A percentile compares a stretch with the other conserved stretches of the same genome.
phyloP scores from a whole-genome alignment of 1,140 invertebrate species.

The Adelges cooleyi region DNA sequence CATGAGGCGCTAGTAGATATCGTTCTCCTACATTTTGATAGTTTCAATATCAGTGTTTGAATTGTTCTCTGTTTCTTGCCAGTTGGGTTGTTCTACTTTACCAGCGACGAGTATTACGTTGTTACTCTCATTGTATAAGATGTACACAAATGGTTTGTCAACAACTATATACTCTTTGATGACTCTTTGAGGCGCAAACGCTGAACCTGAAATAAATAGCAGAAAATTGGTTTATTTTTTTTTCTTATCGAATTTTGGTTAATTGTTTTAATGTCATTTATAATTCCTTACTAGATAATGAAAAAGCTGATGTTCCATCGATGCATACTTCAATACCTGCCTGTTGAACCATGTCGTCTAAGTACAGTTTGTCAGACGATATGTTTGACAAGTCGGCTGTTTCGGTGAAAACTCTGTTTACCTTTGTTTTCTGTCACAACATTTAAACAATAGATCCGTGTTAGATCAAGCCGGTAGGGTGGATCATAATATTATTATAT shows the following conservation, averaged over 20 bases:
- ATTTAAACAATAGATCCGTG: neutral
- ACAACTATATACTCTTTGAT: conserved; percentile 8
- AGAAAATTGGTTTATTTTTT: too few species aligned
- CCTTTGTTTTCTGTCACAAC: neutral
- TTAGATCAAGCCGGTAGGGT: too few species aligned
- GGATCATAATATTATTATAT: too few species aligned
- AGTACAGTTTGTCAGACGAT: conserved; percentile 1
- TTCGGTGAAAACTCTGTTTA: neutral
- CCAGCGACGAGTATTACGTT: neutral
- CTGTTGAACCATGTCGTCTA: conserved; percentile 13
- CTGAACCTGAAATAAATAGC: conserved; percentile 16
- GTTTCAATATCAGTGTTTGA: neutral
- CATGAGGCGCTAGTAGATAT: too few species aligned
- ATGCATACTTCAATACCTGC: neutral
- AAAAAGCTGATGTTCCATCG: neutral
- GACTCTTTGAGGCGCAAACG: conserved; percentile 3
- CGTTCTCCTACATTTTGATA: neutral
- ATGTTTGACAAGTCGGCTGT: neutral
- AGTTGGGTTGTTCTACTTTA: neutral
- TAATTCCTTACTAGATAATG: conserved; percentile 13
- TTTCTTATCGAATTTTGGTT: too few species aligned
- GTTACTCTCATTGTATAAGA: neutral
- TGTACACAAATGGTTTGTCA: neutral
- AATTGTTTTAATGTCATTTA: too few species aligned
- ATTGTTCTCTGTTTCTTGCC: neutral